phyloP scores from a whole-genome alignment of 1,140 invertebrate species.

The Schlechtendalia chinensis region DNA sequence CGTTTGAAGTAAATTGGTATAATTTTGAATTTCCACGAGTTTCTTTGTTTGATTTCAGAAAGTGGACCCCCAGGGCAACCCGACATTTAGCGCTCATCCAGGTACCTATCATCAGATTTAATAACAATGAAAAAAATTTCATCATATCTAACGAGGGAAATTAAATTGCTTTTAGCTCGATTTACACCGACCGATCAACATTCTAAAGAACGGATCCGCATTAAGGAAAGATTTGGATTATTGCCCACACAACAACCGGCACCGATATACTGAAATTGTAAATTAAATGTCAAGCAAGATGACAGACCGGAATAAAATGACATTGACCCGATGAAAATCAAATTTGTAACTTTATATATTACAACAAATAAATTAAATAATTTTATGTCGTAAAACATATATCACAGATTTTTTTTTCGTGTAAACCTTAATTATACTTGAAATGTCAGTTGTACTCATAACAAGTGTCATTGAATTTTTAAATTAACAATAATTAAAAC shows the following conservation, averaged over 20 bases:
- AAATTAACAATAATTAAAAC: slow-evolving; percentile 1
- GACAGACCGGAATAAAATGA: background rate
- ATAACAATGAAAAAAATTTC: background rate
- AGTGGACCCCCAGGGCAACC: slow-evolving; percentile 17
- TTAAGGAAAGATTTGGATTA: slow-evolving; percentile 43
- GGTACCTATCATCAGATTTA: background rate
- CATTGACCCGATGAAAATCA: background rate
- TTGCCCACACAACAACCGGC: slow-evolving; percentile 19
- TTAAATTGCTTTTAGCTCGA: background rate
- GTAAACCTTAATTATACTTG: slow-evolving; percentile 9
- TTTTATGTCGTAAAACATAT: slow-evolving; percentile 36
- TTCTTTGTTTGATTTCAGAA: background rate
- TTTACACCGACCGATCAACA: slow-evolving; percentile 44
- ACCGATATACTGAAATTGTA: background rate
- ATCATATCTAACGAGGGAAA: background rate
- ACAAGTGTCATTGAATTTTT: slow-evolving; percentile 4
- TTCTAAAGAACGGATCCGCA: slow-evolving; percentile 45
- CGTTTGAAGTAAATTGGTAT: no score
- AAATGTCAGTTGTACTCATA: background rate
- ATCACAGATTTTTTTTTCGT: slow-evolving; percentile 39
- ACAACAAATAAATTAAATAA: slow-evolving; percentile 23
- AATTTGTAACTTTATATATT: slow-evolving; percentile 38
- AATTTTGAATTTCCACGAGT: no score
- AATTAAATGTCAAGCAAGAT: background rate
- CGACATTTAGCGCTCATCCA: slow-evolving; percentile 31